Evolutionary conservation across 2,888 invertebrate species (phyloP).

Genomic region (Yponomeuta malinellus): DNA sequence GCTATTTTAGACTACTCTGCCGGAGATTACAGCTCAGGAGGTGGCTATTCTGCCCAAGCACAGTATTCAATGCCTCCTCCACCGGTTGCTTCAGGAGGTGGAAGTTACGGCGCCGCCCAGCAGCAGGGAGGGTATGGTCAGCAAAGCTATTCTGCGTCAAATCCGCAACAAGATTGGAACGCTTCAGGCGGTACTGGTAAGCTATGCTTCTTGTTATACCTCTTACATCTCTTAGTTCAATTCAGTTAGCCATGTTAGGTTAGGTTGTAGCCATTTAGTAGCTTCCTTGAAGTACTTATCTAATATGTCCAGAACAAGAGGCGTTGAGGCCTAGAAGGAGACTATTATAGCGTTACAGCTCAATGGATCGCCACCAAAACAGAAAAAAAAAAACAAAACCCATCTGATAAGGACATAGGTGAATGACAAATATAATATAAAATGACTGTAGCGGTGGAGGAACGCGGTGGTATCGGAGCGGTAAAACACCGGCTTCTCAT

Average conservation of each 20-base stretch:
- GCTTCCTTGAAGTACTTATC: background rate
- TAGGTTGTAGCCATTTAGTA: background rate
- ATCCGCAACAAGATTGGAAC: slow-evolving; percentile 53
- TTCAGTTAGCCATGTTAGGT: too few species aligned
- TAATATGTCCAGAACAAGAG: too few species aligned
- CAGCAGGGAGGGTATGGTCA: slow-evolving; percentile 52
- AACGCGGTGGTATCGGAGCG: too few species aligned
- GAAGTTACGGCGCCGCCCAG: slow-evolving; percentile 50
- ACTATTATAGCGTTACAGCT: too few species aligned
- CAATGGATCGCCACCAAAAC: too few species aligned
- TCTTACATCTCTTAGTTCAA: background rate
- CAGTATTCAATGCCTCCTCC: slow-evolving; percentile 69
- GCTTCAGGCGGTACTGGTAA: slow-evolving; percentile 40
- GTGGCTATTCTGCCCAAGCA: slow-evolving; percentile 52
- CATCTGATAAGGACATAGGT: too few species aligned
- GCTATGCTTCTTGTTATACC: background rate
- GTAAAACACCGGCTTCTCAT: too few species aligned
- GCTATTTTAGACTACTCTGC: slow-evolving; percentile 23
- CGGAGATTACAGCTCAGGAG: slow-evolving; percentile 55
- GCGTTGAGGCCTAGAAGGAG: too few species aligned
- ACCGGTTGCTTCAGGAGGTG: slow-evolving; percentile 52
- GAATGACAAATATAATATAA: too few species aligned
- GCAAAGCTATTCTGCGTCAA: slow-evolving; percentile 43
- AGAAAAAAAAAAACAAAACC: too few species aligned
- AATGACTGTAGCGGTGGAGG: too few species aligned